Evolutionary conservation across 2,113 vertebrate genomes (phyloP).

Genomic region (Ophthalmotilapia sp.): DNA sequence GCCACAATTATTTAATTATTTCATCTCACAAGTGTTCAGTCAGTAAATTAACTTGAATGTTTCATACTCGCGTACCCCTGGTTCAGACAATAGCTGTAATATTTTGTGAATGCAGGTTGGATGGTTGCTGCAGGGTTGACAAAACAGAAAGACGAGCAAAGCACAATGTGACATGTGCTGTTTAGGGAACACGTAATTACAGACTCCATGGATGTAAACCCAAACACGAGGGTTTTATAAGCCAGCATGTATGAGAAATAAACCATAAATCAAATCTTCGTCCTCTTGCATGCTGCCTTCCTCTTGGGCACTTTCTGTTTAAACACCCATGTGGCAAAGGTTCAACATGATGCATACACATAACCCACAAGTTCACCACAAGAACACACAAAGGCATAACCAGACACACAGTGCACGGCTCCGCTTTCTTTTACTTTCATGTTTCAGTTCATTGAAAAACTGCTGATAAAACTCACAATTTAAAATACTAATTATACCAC

Average conservation of each 20-base stretch:
- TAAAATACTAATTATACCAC: not conserved
- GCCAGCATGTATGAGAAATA: fast-evolving
- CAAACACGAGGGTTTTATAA: not conserved
- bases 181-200: not conserved
- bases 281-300: not conserved
- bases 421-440: not conserved
- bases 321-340: not conserved
- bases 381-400: not conserved
- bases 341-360: not conserved
- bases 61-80: fast-evolving
- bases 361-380: not conserved
- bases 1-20: not conserved
- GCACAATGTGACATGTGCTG: not conserved
- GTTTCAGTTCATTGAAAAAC: not conserved
- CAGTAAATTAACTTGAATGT: not conserved
- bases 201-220: not conserved
- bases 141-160: not conserved
- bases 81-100: not conserved
- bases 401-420: not conserved
- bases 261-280: not conserved
- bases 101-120: not conserved
- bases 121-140: not conserved
- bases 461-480: not conserved
- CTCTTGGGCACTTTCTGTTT: not conserved
- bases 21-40: not conserved